Evolutionary conservation across 2,797 vertebrate genomes (phyloP).

Genomic region (Characodon lateralis): DNA sequence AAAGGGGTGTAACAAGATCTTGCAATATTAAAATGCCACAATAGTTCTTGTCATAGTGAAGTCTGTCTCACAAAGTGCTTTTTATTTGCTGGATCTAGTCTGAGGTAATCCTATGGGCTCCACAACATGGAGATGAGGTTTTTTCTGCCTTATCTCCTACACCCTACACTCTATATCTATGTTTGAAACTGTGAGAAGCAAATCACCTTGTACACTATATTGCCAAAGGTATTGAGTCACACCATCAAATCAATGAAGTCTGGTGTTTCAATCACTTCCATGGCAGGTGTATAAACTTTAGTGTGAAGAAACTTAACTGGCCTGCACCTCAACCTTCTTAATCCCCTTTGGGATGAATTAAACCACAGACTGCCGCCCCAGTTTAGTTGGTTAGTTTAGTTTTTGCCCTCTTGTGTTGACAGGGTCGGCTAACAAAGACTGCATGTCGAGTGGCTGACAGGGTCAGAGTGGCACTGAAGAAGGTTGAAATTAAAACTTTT

Average conservation of each 20-base stretch:
- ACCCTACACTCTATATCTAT: too few relatives aligned
- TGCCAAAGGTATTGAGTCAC: too few relatives aligned
- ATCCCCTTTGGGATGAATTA: too few relatives aligned
- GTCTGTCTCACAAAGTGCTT: neutral
- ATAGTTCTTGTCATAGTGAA: neutral
- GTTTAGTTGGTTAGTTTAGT: neutral
- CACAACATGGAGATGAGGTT: neutral
- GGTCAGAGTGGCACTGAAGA: neutral
- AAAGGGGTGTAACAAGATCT: neutral
- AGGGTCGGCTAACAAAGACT: neutral
- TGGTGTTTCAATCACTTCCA: too few relatives aligned
- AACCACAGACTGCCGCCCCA: too few relatives aligned
- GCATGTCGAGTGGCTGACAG: neutral
- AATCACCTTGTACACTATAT: too few relatives aligned
- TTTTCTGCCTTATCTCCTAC: too few relatives aligned
- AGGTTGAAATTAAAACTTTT: neutral
- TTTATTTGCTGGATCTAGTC: neutral
- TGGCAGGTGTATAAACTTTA: too few relatives aligned
- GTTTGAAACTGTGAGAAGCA: neutral
- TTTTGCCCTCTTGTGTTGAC: neutral
- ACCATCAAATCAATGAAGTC: too few relatives aligned
- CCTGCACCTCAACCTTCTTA: too few relatives aligned
- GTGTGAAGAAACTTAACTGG: too few relatives aligned
- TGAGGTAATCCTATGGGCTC: neutral
- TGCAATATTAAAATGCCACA: slow-evolving; percentile 8